Evolutionary conservation across 2,797 vertebrate genomes (phyloP), one percentile per base, ranked within the genome.

Genomic region (Hafferia zeledoni): DNA sequence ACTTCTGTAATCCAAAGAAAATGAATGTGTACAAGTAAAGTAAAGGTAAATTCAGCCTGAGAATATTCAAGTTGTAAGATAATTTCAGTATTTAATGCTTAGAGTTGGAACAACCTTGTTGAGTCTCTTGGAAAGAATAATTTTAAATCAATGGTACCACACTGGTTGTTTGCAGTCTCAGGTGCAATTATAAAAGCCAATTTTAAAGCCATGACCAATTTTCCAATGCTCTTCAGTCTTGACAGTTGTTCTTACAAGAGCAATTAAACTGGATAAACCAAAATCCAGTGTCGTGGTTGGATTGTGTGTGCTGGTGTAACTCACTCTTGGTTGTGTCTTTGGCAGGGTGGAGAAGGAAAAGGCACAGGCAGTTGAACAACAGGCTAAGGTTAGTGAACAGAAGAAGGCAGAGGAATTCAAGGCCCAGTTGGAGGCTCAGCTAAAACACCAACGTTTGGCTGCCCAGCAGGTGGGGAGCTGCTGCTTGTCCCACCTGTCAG

Each of bases 261-360:
- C 35, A 43, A 10, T 79, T 86, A 53, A 92, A 25, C 33, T 83
- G 49, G 9, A 57, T 71, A 27, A 87, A 89, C 39, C 31, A 25
- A 71, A 70, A 72, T 78, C 24, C 23, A 71, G 22, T 82, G 78
- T 35, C 63, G 46, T 44, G 49, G 20, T 23, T 85, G 68, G n/a
- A 13, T 81, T 82, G 82, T 67, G 11, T 18, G 16, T 55, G 52
- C 11, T 90, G 83, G 13, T 67, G 7, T 96, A 89, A 97, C 87
- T 91, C 81, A n/a, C 5, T 93, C 46, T 96, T 2, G 84, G 44
- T 96, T 97, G 80, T 94, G 83, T 96, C 94, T 96, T 96, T 95
- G 91, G 24, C 97, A 99, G 99, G 97, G 99, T 99, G 96, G 99
- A 99, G 97, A 99, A 99, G 93, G 99, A 99, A 98, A 99, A 99